Conservation (phyloP, 2,113 vertebrate species). For the Tenebrosternarchus preto region DNA sequence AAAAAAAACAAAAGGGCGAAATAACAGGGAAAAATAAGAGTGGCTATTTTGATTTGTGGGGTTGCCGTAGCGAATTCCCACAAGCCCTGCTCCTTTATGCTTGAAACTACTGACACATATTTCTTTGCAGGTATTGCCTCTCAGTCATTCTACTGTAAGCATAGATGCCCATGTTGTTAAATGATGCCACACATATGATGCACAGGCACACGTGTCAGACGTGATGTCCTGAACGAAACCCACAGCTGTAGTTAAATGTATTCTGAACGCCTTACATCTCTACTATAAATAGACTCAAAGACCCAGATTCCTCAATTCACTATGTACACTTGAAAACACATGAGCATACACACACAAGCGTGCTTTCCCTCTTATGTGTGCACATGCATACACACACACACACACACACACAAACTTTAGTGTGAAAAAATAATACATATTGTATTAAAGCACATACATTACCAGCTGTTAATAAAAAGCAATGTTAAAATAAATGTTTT, state of each 20-base stretch:
- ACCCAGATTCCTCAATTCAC: conserved; percentile 71
- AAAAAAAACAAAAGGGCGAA: neutral
- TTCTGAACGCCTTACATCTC: conserved; percentile 71
- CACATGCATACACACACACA: conserved; percentile 2
- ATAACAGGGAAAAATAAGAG: neutral
- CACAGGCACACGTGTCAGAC: neutral
- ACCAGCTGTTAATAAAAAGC: neutral
- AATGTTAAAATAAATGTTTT: conserved; percentile 4
- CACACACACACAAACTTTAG: conserved; percentile 25
- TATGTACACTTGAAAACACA: conserved; percentile 48
- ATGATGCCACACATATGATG: neutral
- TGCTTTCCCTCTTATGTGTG: conserved; percentile 18
- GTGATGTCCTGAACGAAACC: conserved; percentile 10
- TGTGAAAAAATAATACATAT: conserved; percentile 35
- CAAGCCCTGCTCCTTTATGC: neutral
- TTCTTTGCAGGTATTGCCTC: neutral
- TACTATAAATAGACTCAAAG: conserved; percentile 74
- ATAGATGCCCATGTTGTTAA: neutral
- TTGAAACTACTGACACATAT: neutral
- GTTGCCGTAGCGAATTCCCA: neutral
- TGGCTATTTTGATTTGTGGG: neutral
- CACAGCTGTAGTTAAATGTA: conserved; percentile 64
- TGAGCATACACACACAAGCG: conserved; percentile 10
- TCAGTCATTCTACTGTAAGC: neutral
- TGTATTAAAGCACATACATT: neutral